A percentile compares a stretch with the other conserved stretches of the same genome.
These are phyloP conservation scores for Clupea harengus DNA, from an alignment of 2,113 vertebrate genomes.

Conservation along the genomic window DNA sequence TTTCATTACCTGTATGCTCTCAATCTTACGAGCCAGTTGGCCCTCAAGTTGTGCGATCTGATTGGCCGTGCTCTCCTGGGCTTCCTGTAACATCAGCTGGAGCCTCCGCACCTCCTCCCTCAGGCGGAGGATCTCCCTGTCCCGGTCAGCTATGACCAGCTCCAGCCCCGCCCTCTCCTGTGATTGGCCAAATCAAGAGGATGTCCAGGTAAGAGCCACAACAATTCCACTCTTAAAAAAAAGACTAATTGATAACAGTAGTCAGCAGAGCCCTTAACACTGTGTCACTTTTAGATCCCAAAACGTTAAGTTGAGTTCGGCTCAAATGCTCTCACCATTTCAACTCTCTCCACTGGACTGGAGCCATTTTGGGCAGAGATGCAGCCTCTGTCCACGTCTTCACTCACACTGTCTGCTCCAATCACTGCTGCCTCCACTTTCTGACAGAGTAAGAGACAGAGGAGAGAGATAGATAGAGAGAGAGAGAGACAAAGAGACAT, in stretches of 20 bases:
- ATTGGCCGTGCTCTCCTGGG: constrained; percentile 88
- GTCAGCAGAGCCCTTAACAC: neutral
- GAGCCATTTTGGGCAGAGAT: neutral
- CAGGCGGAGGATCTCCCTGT: constrained; percentile 87
- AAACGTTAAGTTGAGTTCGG: neutral
- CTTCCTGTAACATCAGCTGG: constrained; percentile 87
- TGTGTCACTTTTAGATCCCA: neutral
- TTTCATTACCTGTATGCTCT: constrained; percentile 82
- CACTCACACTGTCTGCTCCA: neutral
- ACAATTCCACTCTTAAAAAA: neutral
- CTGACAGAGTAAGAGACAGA: neutral
- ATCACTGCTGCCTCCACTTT: neutral
- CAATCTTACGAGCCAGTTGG: constrained; percentile 83
- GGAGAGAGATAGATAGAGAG: neutral
- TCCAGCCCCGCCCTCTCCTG: constrained; percentile 77
- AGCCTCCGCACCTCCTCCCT: constrained; percentile 87
- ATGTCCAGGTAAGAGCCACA: neutral
- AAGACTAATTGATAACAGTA: neutral
- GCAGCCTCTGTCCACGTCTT: neutral
- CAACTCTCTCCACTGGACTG: neutral
- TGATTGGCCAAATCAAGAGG: constrained; percentile 37
- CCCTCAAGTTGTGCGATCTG: constrained; percentile 88
- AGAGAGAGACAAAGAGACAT: neutral
- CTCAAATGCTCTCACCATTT: neutral
- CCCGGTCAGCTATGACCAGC: constrained; percentile 81